Evolutionary conservation across 2,113 vertebrate genomes (phyloP), one percentile per base, ranked within the genome.

Genomic region (Calidris pygmaea): DNA sequence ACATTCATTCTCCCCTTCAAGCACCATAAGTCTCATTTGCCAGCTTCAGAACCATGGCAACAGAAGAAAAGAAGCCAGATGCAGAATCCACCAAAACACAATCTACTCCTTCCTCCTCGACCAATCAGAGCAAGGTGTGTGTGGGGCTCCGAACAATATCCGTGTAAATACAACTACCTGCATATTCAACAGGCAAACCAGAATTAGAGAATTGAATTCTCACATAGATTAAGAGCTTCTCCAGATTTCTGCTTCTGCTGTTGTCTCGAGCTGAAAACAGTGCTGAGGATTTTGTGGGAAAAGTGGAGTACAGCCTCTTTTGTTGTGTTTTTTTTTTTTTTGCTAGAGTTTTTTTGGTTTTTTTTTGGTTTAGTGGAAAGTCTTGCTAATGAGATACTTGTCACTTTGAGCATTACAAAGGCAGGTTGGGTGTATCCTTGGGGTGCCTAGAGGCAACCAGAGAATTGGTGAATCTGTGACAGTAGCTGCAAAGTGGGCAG

Each of bases 1-100:
- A 45, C 81, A 34, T 94, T 89, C 67, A 63, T 92, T 88, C 52
- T 77, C 87, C 84, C 26, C 83, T 90, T 81, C 87, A 94, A 95
- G 81, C 70, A 35, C 80, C 90, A 29, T 74, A 91, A 92, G 72
- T 91, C 96, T 94, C 85, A 84, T 87, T 53, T 71, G 93, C 90
- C 90, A 89, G 95, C 84, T 91, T 81, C 91, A 88, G 91, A 98
- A 97, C 97, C 97, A 99, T 99, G 99, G 99, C 99, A 97, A 99
- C 99, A 22, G 99, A 99, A 98, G 99, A 99, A 96, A 99, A 99
- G 98, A 99, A 99, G 97, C 99, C 99, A 50, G 99, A 99, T 98
- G 98, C 99, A 2, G 99, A 99, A 97, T 98, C 98, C 9, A 98
- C 98, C 34, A 99, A 99, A 97, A 98, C 99, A 71, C 99, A 99